phyloP scores from a whole-genome alignment of 2,113 vertebrate species.

The Hippocampus guttulatus region DNA sequence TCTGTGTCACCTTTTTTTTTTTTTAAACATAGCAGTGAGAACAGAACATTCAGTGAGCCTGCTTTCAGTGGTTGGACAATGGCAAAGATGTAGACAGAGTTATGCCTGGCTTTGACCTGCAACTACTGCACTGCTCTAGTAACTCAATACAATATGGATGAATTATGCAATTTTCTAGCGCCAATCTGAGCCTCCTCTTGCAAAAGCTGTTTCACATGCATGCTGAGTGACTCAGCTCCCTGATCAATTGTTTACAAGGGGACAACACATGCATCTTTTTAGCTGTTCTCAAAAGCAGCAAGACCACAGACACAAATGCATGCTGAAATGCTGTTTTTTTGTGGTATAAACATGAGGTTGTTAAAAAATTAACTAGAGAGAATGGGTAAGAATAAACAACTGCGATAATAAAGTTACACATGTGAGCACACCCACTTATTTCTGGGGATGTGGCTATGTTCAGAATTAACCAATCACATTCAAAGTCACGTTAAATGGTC shows the following conservation, averaged over 20 bases:
- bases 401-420: too few species aligned
- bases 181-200: slow-evolving; percentile 32
- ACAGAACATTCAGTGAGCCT: too few species aligned
- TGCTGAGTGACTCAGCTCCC: slow-evolving; percentile 45
- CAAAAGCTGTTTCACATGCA: slow-evolving; percentile 40
- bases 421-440: neutral
- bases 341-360: too few species aligned
- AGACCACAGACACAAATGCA: slow-evolving; percentile 38
- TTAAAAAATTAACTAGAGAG: too few species aligned
- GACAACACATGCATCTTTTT: slow-evolving; percentile 33
- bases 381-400: too few species aligned
- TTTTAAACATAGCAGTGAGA: too few species aligned
- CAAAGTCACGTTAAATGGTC: too few species aligned
- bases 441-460: neutral
- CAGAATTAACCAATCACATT: too few species aligned
- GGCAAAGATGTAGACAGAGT: neutral
- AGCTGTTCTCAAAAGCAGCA: slow-evolving; percentile 44
- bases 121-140: slow-evolving; percentile 19
- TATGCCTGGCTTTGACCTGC: too few species aligned
- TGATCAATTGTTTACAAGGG: slow-evolving; percentile 50
- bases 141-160: slow-evolving; percentile 41
- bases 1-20: too few species aligned
- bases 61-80: neutral
- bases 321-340: slow-evolving; percentile 15
- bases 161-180: slow-evolving; percentile 37